Conservation (phyloP, 2,113 vertebrate genomes). For the Physeter macrocephalus region DNA sequence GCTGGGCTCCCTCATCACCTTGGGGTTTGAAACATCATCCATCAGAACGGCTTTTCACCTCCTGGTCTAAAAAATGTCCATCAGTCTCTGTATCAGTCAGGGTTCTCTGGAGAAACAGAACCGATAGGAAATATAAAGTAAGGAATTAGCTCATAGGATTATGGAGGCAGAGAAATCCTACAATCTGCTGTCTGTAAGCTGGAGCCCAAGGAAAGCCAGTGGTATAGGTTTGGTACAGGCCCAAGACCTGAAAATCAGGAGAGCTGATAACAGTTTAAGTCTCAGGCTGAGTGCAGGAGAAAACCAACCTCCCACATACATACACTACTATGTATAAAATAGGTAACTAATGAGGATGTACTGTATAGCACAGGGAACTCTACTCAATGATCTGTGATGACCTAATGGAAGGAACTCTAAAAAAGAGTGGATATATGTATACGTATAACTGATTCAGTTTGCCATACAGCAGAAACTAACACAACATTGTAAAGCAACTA, state of each 20-base stretch:
- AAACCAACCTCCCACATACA: neutral
- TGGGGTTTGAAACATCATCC: neutral
- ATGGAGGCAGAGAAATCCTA: neutral
- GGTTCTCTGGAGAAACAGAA: neutral
- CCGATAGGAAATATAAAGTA: neutral
- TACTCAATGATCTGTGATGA: no score
- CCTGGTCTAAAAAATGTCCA: neutral
- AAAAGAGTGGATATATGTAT: no score
- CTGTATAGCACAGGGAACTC: no score
- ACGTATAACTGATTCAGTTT: no score
- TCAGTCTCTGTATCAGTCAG: neutral
- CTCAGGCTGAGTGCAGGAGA: no score
- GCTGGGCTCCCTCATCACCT: neutral
- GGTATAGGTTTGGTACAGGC: accelerated
- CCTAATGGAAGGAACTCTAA: no score
- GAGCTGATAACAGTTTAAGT: accelerated
- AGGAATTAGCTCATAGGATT: neutral
- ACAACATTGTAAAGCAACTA: no score
- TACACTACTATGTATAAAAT: no score
- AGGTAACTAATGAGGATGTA: no score
- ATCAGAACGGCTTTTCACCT: neutral
- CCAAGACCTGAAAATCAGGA: neutral
- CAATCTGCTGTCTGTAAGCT: neutral
- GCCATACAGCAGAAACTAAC: no score
- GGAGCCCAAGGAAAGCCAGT: neutral